A percentile compares a stretch with the other conserved stretches of the same genome.
These are phyloP conservation scores for Galerucella pusilla DNA, from an alignment of 2,888 invertebrate genomes.

Conservation along the genomic window DNA sequence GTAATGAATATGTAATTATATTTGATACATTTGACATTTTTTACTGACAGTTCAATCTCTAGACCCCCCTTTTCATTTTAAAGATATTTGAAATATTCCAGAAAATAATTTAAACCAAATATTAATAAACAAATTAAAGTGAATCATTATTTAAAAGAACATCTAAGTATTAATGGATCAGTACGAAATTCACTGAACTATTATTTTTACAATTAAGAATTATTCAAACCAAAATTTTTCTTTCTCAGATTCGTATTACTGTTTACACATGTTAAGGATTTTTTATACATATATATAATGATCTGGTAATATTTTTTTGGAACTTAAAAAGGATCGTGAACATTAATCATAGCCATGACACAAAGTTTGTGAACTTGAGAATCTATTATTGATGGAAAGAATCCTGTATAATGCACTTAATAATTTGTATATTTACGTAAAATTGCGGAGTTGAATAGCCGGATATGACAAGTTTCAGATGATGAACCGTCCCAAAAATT, in stretches of 20 bases:
- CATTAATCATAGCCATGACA: slow-evolving; percentile 10
- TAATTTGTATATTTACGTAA: not conserved
- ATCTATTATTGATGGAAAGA: not conserved
- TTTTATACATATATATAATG: not conserved
- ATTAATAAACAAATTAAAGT: too few species aligned
- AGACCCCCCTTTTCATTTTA: too few species aligned
- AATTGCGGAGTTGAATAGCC: not conserved
- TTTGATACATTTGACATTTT: too few species aligned
- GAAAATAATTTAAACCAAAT: too few species aligned
- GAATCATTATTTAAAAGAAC: too few species aligned
- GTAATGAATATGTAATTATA: too few species aligned
- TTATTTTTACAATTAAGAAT: not conserved
- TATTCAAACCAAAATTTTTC: not conserved
- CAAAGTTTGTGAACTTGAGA: slow-evolving; percentile 3
- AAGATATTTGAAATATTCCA: too few species aligned
- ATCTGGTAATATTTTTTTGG: slow-evolving; percentile 11
- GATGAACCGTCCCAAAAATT: too few species aligned
- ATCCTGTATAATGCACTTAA: not conserved
- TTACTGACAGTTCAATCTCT: too few species aligned
- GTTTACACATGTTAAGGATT: slow-evolving; percentile 1
- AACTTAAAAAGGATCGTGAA: not conserved
- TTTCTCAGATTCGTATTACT: not conserved
- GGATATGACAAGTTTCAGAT: too few species aligned
- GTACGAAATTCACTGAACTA: not conserved
- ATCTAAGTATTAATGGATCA: too few species aligned